phyloP scores from a whole-genome alignment of 1,140 invertebrate genomes.

The Leptopilina clavipes region DNA sequence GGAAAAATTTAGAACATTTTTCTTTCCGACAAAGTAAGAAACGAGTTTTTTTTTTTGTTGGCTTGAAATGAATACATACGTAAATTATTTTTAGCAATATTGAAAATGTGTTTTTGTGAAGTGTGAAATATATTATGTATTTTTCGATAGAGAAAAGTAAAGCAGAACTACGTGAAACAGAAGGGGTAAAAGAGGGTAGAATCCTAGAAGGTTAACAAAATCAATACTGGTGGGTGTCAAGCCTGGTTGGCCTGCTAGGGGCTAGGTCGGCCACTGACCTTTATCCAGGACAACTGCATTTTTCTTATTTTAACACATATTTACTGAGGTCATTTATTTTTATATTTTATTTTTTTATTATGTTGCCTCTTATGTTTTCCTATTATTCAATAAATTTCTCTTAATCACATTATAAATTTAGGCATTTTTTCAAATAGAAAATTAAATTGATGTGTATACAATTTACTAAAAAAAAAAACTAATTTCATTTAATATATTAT shows the following conservation, averaged over 20 bases:
- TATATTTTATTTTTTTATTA: slow-evolving; percentile 2
- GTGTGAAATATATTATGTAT: background rate
- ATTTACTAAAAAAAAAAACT: too few species aligned
- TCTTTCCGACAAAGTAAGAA: too few species aligned
- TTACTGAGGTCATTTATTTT: slow-evolving; percentile 19
- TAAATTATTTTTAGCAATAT: too few species aligned
- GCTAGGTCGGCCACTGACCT: slow-evolving; percentile 70
- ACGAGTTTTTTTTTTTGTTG: too few species aligned
- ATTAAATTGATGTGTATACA: too few species aligned
- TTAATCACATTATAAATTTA: too few species aligned
- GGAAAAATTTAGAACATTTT: too few species aligned
- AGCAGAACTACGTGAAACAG: background rate
- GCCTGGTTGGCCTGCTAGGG: slow-evolving; percentile 47
- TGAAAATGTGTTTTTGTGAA: background rate
- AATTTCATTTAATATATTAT: too few species aligned
- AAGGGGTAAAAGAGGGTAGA: slow-evolving; percentile 38
- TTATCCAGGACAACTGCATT: slow-evolving; percentile 68
- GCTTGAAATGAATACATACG: too few species aligned
- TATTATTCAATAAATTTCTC: too few species aligned
- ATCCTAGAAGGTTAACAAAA: slow-evolving; percentile 68
- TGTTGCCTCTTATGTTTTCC: too few species aligned
- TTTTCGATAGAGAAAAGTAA: background rate
- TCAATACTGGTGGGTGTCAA: slow-evolving; percentile 56
- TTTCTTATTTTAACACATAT: slow-evolving; percentile 52
- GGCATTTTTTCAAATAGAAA: too few species aligned